Base-by-base conservation (phyloP, 2,113 vertebrate genomes). In the Gnathonemus echidnorhynchus region DNA sequence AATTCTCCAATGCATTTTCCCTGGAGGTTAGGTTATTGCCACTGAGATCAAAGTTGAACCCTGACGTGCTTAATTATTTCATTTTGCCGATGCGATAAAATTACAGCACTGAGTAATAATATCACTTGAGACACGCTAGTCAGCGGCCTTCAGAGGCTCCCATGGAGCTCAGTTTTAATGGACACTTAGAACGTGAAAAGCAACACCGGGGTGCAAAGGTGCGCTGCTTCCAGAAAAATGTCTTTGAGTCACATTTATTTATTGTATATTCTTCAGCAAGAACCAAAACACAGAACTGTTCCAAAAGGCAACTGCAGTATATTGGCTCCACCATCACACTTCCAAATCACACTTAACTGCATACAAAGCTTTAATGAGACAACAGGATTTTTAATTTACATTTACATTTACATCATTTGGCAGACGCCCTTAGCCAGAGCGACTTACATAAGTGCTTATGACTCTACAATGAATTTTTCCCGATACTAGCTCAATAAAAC, bases 21-120 rank as follows among this genome's bases (percentile, higher is more conserved):
- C 93, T 91, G 92, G 91, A 94, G 94, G 93, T 89, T 93, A 92
- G 92, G 95, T 95, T 94, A 94, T 95, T 94, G 92, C 94, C 92
- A 90, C 91, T 93, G 91, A 58, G 86, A 95, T 94, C 95, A 96
- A 93, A 96, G 93, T 90, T 1, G 89, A 93, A 91, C 91, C 93
- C 92, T 90, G 94, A 66, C 87, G 92, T 85, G 89, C 91, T 94
- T 93, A 95, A 93, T 94, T 91, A 95, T 95, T 95, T 94, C 90
- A 93, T 94, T 95, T 95, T 93, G 93, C 93, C 93, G 90, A 95
- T 95, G 93, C 87, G 91, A 94, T 90, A 90, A 94, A 85, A 94
- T 93, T 93, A 94, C 89, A 91, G 50, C 90, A 94, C 91, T 93
- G 94, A 91, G 80, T 85, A 93, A 91, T 93, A 94, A 94, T 92